Percentiles rank a stretch among this genome's conserved stretches.
These are phyloP conservation scores for Dasysyrphus tricinctus DNA, from an alignment of 2,888 invertebrate genomes.

Conservation along the genomic window DNA sequence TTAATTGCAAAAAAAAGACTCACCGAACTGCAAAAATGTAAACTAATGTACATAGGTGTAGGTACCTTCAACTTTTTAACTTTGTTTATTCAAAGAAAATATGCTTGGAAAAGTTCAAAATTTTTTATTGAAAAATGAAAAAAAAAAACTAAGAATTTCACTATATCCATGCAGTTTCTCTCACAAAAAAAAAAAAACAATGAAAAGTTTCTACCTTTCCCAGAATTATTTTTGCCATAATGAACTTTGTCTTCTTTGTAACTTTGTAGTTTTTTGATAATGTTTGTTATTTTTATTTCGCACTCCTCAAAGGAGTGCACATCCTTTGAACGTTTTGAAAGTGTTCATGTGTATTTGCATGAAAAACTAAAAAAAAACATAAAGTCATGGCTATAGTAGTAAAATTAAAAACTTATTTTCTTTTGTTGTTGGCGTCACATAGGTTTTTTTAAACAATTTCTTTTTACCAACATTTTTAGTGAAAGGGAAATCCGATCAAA, in stretches of 20 bases:
- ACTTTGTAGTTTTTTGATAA: neutral
- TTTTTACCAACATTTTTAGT: too few species aligned
- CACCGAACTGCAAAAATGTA: neutral
- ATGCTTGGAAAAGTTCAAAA: neutral
- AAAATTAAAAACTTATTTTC: neutral
- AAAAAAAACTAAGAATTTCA: neutral
- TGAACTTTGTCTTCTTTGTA: conserved; percentile 26
- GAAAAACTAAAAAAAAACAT: neutral
- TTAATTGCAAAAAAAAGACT: neutral
- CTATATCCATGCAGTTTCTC: neutral
- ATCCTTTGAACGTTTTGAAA: conserved; percentile 10
- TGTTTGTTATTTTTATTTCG: neutral
- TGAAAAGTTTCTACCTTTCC: neutral
- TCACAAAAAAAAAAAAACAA: conserved; percentile 8
- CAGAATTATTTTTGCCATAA: neutral
- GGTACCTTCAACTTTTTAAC: neutral
- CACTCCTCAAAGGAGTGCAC: conserved; percentile 5
- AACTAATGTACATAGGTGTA: too few species aligned
- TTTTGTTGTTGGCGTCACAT: too few species aligned
- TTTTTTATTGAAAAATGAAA: neutral
- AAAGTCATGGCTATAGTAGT: neutral
- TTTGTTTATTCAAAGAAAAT: neutral
- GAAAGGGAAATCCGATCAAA: too few species aligned
- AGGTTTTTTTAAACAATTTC: too few species aligned
- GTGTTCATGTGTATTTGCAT: conserved; percentile 23